A percentile compares a stretch with the other conserved stretches of the same genome.
phyloP scores from a whole-genome alignment of 2,888 invertebrate genomes.

The Netelia melanura region DNA sequence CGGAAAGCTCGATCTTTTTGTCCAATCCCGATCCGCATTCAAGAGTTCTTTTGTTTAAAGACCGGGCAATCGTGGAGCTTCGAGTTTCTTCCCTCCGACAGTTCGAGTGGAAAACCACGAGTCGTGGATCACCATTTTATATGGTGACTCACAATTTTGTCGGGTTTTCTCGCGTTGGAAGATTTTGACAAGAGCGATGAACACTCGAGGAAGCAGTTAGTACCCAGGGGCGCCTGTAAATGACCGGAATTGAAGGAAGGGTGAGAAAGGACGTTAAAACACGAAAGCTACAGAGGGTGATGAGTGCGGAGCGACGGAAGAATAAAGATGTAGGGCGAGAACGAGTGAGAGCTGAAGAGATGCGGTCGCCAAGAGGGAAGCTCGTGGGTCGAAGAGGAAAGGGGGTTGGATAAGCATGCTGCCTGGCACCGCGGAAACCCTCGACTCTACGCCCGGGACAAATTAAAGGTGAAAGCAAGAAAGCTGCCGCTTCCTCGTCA shows the following conservation, averaged over 20 bases:
- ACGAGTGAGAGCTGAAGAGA: slow-evolving; percentile 39
- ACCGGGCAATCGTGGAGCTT: background rate
- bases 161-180: slow-evolving; percentile 13
- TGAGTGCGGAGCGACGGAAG: background rate
- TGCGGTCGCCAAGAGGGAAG: slow-evolving; percentile 26
- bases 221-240: background rate
- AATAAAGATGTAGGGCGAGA: slow-evolving; percentile 11
- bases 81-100: slow-evolving; percentile 18
- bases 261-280: background rate
- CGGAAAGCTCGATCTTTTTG: background rate
- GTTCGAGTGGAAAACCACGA: slow-evolving; percentile 25
- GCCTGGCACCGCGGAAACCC: slow-evolving; percentile 30
- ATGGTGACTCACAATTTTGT: slow-evolving; percentile 5
- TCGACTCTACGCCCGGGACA: slow-evolving; percentile 15
- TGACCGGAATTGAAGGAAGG: slow-evolving; percentile 6
- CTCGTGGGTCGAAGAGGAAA: background rate
- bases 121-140: background rate
- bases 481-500: slow-evolving; percentile 45
- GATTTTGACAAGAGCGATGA: slow-evolving; percentile 42
- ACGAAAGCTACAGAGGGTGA: slow-evolving; percentile 7
- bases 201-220: background rate
- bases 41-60: slow-evolving; percentile 32
- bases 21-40: slow-evolving; percentile 5
- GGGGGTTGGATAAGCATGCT: slow-evolving; percentile 13
- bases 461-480: slow-evolving; percentile 43